Conservation (phyloP, 2,888 invertebrate species). For the Prosapia bicincta region DNA sequence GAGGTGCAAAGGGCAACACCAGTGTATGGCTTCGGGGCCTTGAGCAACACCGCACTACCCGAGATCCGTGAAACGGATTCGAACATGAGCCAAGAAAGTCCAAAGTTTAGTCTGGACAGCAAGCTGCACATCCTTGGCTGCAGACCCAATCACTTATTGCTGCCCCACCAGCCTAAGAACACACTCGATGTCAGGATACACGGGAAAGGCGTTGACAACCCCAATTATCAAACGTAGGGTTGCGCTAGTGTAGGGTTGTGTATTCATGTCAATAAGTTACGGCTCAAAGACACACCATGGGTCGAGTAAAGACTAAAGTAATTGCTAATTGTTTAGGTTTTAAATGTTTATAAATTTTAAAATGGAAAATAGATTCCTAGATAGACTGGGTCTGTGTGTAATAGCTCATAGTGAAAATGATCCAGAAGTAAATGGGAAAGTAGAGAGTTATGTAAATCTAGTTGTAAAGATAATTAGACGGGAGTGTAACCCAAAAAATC, state of each 20-base stretch:
- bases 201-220: slow-evolving; percentile 38
- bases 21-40: slow-evolving; percentile 32
- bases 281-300: too few relatives aligned
- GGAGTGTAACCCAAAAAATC: too few relatives aligned
- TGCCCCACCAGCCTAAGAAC: slow-evolving; percentile 38
- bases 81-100: slow-evolving; percentile 34
- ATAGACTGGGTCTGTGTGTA: not conserved
- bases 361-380: not conserved
- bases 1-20: slow-evolving; percentile 24
- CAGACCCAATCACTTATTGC: slow-evolving; percentile 40
- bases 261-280: not conserved
- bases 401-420: not conserved
- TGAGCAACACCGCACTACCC: slow-evolving; percentile 28
- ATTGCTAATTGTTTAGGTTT: too few relatives aligned
- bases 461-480: too few relatives aligned
- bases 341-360: not conserved
- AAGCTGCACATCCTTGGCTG: slow-evolving; percentile 42
- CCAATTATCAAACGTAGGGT: slow-evolving; percentile 39
- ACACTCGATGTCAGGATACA: slow-evolving; percentile 36
- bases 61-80: slow-evolving; percentile 32
- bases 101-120: slow-evolving; percentile 39
- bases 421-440: too few relatives aligned
- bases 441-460: too few relatives aligned
- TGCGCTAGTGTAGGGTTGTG: not conserved
- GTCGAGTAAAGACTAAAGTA: too few relatives aligned